A percentile compares a stretch with the other conserved stretches of the same genome.
Conservation (phyloP, 2,888 invertebrate genomes). For the Unio pictorum region DNA sequence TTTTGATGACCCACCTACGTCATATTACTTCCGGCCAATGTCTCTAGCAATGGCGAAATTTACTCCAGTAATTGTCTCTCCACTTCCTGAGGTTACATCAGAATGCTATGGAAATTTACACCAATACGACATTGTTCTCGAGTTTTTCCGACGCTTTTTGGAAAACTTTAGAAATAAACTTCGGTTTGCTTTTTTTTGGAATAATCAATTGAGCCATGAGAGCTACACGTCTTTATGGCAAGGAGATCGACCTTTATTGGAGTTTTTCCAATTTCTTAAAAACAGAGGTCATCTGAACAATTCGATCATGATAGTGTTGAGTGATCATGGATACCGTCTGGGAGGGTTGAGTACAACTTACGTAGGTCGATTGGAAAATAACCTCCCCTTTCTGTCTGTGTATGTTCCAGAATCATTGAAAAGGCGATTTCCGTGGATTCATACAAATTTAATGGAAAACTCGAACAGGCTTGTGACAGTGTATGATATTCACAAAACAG, state of each 20-base stretch:
- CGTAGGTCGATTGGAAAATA: conserved; percentile 84
- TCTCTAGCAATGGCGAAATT: conserved; percentile 75
- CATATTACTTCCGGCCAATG: conserved; percentile 86
- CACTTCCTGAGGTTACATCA: not conserved
- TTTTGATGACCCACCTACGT: conserved; percentile 84
- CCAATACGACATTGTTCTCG: conserved; percentile 81
- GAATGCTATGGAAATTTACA: conserved; percentile 78
- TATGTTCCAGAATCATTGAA: conserved; percentile 82
- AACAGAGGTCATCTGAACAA: conserved; percentile 45
- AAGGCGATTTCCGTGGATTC: conserved; percentile 77
- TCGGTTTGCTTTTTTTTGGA: conserved; percentile 89
- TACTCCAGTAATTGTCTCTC: conserved; percentile 20
- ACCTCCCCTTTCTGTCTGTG: conserved; percentile 85
- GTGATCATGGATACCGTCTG: conserved; percentile 83
- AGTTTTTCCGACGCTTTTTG: conserved; percentile 76
- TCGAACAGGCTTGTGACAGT: conserved; percentile 82
- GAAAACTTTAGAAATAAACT: conserved; percentile 76
- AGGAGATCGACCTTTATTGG: conserved; percentile 79
- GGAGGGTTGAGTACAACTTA: conserved; percentile 75
- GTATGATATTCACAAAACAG: conserved; percentile 86
- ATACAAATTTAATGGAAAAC: conserved; percentile 79
- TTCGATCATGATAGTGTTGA: conserved; percentile 74
- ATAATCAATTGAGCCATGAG: conserved; percentile 87
- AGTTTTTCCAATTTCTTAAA: conserved; percentile 75
- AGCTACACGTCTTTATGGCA: conserved; percentile 83